Evolutionary conservation across 2,797 vertebrate species (phyloP), one percentile per base, ranked within the genome.

Genomic region (Benthosema pterotum): DNA sequence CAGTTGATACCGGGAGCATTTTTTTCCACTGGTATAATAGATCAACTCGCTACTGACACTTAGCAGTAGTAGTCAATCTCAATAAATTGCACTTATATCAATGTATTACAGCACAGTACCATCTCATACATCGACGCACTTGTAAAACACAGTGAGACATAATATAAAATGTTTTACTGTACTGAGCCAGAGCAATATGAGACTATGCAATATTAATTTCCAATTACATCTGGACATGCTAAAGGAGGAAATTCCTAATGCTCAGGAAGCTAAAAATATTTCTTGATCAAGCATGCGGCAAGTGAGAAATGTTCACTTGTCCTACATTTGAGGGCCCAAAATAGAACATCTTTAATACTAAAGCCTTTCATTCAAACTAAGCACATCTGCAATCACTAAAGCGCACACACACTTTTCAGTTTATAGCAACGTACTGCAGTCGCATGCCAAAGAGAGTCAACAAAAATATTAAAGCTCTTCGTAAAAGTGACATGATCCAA

Each of bases 121-220:
- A 25, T 43, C 42, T 11, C 5, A 19, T 5, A 25, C 51, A 56
- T 22, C 32, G 38, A 54, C n/a, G 32, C 52, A 11, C 16, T 15
- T 50, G 42, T 58, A 61, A 60, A 62, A 70, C 55, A 66, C 14
- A 14, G 15, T n/a, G 7, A 60, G 49, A 25, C 50, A 9, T 38
- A 49, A 8, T 32, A 48, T 51, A 32, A 1, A 11, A 16, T 38
- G 5, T 62, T 5, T n/a, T 42, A 15, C 59, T 49, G 2, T 48
- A 46, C n/a, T 2, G 4, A 38, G 52, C 15, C 22, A 55, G 25
- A 38, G 32, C 8, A 38, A 38, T 38, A 38, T 9, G 32, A 38
- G 32, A n/a, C 32, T 48, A 67, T 67, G 14, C 49, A 67, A 57
- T 59, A 69, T 62, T 13, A 0, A 68, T 55, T 74, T 65, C 47